Evolutionary conservation across 1,140 invertebrate genomes (phyloP).

Genomic region (Drusus annulatus): DNA sequence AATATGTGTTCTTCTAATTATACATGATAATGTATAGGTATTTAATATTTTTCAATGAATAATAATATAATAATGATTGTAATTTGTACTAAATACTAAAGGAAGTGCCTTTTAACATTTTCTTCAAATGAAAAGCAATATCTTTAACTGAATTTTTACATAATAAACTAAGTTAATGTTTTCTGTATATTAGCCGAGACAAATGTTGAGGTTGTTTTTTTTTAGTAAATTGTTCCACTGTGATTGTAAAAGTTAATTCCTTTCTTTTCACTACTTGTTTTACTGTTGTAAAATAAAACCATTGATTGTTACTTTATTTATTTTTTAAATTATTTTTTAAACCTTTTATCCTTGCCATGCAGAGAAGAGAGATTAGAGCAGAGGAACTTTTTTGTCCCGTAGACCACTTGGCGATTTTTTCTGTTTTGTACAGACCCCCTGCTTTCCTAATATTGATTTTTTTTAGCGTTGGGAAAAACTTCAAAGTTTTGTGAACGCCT

Average conservation of each 20-base stretch:
- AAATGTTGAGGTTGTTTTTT: not conserved
- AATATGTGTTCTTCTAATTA: conserved; percentile 27
- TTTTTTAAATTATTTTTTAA: not conserved
- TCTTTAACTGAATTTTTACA: conserved; percentile 3
- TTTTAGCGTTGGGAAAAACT: too few species aligned
- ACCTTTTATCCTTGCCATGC: too few species aligned
- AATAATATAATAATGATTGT: not conserved
- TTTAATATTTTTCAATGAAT: conserved; percentile 17
- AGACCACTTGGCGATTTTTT: too few species aligned
- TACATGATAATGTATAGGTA: not conserved
- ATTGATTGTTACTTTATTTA: conserved; percentile 32
- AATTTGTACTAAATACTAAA: not conserved
- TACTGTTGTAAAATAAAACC: conserved; percentile 24
- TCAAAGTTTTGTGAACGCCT: too few species aligned
- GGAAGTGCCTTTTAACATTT: conserved; percentile 24
- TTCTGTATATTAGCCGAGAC: not conserved
- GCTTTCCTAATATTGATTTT: too few species aligned
- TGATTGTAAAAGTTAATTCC: conserved; percentile 33
- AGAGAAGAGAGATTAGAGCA: too few species aligned
- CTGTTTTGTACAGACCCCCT: too few species aligned
- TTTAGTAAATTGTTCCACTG: conserved; percentile 28
- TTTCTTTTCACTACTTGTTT: conserved; percentile 35
- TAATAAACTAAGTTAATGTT: conserved; percentile 4
- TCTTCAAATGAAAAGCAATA: conserved; percentile 21
- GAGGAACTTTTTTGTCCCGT: too few species aligned